Percentiles rank a stretch among this genome's conserved stretches.
These are phyloP conservation scores for Datnioides undecimradiatus DNA, from an alignment of 2,113 vertebrate genomes.

Conservation along the genomic window DNA sequence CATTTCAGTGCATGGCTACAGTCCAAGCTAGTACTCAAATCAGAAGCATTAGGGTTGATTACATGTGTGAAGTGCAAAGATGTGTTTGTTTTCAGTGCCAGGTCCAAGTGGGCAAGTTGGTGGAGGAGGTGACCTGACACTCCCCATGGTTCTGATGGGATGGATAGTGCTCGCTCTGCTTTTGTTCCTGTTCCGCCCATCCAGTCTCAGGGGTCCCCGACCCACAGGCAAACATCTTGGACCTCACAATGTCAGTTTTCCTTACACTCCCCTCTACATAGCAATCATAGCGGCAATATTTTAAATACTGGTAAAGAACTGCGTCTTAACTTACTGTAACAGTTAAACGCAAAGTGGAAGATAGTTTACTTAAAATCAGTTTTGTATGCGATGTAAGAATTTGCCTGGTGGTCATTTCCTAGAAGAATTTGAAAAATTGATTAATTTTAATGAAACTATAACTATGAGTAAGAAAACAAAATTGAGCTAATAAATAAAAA, in stretches of 20 bases:
- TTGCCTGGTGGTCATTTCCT: neutral
- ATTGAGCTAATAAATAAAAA: neutral
- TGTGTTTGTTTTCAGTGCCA: conserved; percentile 86
- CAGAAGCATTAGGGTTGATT: conserved; percentile 17
- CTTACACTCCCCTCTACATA: neutral
- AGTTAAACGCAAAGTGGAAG: neutral
- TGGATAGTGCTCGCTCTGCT: conserved; percentile 92
- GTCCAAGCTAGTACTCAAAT: neutral
- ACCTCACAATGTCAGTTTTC: conserved; percentile 88
- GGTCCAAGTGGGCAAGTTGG: conserved; percentile 87
- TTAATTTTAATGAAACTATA: neutral
- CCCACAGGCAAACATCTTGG: conserved; percentile 86
- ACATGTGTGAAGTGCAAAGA: neutral
- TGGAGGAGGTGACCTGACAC: conserved; percentile 83
- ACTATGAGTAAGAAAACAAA: neutral
- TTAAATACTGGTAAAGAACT: neutral
- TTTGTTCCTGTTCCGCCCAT: conserved; percentile 92
- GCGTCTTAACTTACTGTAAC: neutral
- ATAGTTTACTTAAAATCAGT: neutral
- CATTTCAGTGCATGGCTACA: neutral
- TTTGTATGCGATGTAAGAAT: neutral
- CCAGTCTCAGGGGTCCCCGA: conserved; percentile 88
- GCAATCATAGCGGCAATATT: neutral
- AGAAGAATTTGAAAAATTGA: neutral
- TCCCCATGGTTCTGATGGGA: conserved; percentile 93